These are phyloP conservation scores for Pseudolycoriella hygida DNA, from an alignment of 2,888 invertebrate genomes.

Conservation along the genomic window DNA sequence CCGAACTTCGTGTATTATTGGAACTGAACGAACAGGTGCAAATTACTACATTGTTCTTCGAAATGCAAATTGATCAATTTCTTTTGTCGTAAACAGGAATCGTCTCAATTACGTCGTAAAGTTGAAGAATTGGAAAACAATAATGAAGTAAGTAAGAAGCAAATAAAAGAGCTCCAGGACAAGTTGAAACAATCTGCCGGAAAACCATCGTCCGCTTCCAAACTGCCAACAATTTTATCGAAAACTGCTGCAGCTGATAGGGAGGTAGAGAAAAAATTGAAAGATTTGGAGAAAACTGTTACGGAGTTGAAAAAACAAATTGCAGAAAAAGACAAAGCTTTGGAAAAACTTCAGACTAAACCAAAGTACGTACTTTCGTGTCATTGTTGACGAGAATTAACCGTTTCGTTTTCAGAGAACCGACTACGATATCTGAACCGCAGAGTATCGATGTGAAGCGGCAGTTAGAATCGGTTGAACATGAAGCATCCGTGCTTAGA, in stretches of 20 bases:
- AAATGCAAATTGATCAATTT: too few species aligned
- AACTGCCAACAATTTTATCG: constrained; percentile 13
- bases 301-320: constrained; percentile 55
- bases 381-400: too few species aligned
- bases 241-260: constrained; percentile 12
- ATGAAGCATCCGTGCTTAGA: constrained; percentile 51
- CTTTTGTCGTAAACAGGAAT: too few species aligned
- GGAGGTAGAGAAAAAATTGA: constrained; percentile 19
- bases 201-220: constrained; percentile 1
- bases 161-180: constrained; percentile 59
- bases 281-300: constrained; percentile 55
- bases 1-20: constrained; percentile 66
- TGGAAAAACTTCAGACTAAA: constrained; percentile 53
- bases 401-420: too few species aligned
- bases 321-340: constrained; percentile 66
- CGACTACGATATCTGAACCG: constrained; percentile 27
- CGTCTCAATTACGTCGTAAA: constrained; percentile 63
- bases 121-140: constrained; percentile 71
- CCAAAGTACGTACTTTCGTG: constrained; percentile 29
- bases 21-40: constrained; percentile 76
- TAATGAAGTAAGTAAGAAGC: constrained; percentile 51
- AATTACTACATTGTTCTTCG: too few species aligned
- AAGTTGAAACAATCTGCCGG: constrained; percentile 31
- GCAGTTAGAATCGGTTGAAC: constrained; percentile 59
- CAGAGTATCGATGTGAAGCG: constrained; percentile 50